These are phyloP conservation scores for Promerops cafer DNA, from an alignment of 2,113 vertebrate species.

Conservation along the genomic window DNA sequence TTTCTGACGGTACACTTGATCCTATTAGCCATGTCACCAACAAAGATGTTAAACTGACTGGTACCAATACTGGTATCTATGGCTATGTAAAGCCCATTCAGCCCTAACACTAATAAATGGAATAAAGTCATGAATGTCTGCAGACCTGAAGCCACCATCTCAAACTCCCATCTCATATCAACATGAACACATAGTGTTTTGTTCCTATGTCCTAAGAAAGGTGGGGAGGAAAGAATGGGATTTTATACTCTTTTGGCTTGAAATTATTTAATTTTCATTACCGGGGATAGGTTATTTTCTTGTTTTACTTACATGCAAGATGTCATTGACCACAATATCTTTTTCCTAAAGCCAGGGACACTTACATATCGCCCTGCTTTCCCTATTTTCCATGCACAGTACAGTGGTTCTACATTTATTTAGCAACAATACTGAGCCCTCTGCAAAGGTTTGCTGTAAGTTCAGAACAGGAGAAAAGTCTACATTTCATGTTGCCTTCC, in stretches of 20 bases:
- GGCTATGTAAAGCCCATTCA: background rate
- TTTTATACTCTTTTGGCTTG: background rate
- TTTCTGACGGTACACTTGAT: background rate
- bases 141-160: background rate
- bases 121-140: background rate
- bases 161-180: background rate
- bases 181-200: background rate
- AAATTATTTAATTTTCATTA: background rate
- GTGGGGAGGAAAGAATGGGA: background rate
- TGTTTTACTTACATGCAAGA: background rate
- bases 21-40: background rate
- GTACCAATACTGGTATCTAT: accelerated
- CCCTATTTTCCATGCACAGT: background rate
- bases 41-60: background rate
- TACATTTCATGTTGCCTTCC: slow-evolving; percentile 39
- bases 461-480: background rate
- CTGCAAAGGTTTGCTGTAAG: background rate
- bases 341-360: background rate
- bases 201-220: background rate
- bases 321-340: background rate
- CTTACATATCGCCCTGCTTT: background rate
- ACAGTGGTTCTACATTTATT: background rate
- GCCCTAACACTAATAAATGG: background rate
- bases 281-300: background rate
- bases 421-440: background rate